A percentile compares a stretch with the other conserved stretches of the same genome.
Evolutionary conservation across 2,113 vertebrate genomes (phyloP).

Genomic region (Phoenicopterus ruber): DNA sequence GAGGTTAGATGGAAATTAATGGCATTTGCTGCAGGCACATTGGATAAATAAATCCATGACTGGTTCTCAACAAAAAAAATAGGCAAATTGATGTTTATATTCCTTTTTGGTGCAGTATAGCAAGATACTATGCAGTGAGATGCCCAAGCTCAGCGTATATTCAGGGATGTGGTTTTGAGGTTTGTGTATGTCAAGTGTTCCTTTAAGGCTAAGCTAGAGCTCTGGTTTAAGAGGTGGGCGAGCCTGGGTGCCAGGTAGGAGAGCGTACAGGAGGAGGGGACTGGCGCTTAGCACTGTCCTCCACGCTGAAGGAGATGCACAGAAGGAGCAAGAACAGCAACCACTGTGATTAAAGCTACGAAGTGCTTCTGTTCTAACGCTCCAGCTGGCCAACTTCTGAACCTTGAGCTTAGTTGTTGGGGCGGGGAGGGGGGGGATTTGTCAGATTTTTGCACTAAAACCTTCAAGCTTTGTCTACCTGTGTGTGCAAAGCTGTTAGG

Average conservation of each 20-base stretch:
- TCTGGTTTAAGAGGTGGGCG: background rate
- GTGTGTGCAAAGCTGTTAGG: background rate
- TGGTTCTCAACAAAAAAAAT: background rate
- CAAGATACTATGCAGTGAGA: background rate
- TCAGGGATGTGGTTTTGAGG: background rate
- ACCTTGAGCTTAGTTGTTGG: background rate
- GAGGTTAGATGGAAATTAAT: slow-evolving; percentile 1
- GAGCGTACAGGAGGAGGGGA: background rate
- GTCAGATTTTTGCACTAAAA: background rate
- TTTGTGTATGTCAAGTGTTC: background rate
- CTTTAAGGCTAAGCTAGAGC: background rate
- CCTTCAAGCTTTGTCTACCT: background rate
- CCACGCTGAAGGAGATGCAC: background rate
- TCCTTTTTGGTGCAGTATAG: background rate
- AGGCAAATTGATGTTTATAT: background rate
- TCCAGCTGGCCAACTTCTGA: background rate
- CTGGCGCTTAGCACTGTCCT: background rate
- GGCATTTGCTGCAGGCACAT: background rate
- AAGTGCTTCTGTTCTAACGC: background rate
- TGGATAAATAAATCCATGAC: background rate
- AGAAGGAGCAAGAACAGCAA: background rate
- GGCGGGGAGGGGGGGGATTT: background rate
- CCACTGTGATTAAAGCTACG: background rate
- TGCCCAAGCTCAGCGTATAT: background rate
- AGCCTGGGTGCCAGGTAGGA: background rate